These are phyloP conservation scores for Pelecanus crispus DNA, from an alignment of 2,113 vertebrate genomes.

Conservation along the genomic window DNA sequence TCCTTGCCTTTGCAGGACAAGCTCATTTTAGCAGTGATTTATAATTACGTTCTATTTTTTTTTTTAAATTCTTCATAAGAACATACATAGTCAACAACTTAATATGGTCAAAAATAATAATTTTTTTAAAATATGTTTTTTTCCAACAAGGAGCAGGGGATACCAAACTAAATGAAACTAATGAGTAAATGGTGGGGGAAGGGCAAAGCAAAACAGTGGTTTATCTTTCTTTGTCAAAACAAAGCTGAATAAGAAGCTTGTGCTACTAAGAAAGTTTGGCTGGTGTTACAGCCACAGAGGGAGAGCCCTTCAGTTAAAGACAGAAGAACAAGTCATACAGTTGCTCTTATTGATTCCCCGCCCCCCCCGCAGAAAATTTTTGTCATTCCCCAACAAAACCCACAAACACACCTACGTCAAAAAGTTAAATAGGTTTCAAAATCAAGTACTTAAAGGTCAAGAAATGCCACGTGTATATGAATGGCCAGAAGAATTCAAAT, in stretches of 20 bases:
- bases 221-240: conserved; percentile 57
- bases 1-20: conserved; percentile 5
- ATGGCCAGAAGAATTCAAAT: conserved; percentile 15
- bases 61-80: conserved; percentile 16
- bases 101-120: background rate
- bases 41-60: conserved; percentile 22
- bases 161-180: background rate
- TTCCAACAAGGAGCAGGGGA: background rate
- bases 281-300: background rate
- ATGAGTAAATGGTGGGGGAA: background rate
- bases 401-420: conserved; percentile 49
- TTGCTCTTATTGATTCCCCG: background rate
- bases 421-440: conserved; percentile 29
- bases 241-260: conserved; percentile 63
- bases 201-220: conserved; percentile 38
- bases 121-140: background rate
- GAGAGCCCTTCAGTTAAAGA: background rate
- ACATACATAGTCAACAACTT: background rate
- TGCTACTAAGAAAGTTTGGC: conserved; percentile 6
- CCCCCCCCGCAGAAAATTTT: conserved; percentile 1
- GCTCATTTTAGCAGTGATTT: conserved; percentile 33
- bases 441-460: conserved; percentile 26
- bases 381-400: conserved; percentile 49
- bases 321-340: conserved; percentile 19
- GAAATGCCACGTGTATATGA: conserved; percentile 19